Evolutionary conservation across 2,797 vertebrate species (phyloP).

Genomic region (Rhinoraja longicauda): DNA sequence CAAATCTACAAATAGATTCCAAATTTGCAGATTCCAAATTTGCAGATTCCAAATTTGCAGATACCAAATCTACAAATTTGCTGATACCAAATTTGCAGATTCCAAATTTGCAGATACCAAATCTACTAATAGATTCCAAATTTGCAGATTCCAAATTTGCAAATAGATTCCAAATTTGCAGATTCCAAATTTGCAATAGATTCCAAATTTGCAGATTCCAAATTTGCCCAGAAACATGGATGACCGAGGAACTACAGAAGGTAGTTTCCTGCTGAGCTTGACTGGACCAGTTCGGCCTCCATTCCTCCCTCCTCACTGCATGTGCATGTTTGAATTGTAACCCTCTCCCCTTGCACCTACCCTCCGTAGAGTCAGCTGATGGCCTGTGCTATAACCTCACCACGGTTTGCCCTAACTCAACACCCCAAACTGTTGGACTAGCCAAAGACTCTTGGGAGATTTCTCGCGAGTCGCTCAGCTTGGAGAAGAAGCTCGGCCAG

Average conservation of each 20-base stretch:
- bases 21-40: no score
- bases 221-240: background rate
- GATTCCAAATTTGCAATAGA: no score
- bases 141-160: no score
- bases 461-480: conserved; percentile 71
- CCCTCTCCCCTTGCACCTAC: conserved; percentile 75
- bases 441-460: conserved; percentile 98
- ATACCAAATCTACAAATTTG: no score
- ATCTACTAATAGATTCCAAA: no score
- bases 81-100: no score
- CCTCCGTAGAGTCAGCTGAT: conserved; percentile 87
- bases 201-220: no score
- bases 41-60: no score
- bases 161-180: no score
- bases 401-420: conserved; percentile 81
- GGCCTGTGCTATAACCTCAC: conserved; percentile 98
- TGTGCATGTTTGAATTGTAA: conserved; percentile 70
- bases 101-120: no score
- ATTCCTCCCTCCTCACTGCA: conserved; percentile 70
- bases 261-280: conserved; percentile 42
- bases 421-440: conserved; percentile 92
- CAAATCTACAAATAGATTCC: no score
- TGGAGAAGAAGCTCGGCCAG: conserved; percentile 91
- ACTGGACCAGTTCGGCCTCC: conserved; percentile 57
- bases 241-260: no score